Evolutionary conservation across 2,113 vertebrate species (phyloP), one percentile per base, ranked within the genome.

Genomic region (Lasiurus cinereus): DNA sequence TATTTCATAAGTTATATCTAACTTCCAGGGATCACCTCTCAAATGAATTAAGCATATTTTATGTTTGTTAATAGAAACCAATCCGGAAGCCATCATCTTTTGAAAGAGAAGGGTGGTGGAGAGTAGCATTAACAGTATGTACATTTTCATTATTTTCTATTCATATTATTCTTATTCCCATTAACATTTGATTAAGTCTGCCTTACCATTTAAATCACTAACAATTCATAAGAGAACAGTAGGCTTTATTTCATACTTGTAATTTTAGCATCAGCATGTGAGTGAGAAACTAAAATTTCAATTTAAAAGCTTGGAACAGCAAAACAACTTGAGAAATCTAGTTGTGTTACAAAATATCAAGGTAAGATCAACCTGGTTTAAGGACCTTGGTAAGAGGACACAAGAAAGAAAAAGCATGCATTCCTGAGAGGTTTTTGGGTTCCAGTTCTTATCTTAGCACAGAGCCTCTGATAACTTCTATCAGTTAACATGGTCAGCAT

Each of bases 71-170:
- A 91, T 95, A 97, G 66, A 98, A 97, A 89, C 76, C 91, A 96
- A 86, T 43, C 21, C 31, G 54, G 31, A 97, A 92, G 90, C n/a
- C 27, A 69, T 73, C 3, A 2, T 54, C 29, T 83, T 91, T 96
- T 70, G 78, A 96, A 87, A 98, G 98, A 94, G 98, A 98, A 74
- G 83, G 90, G n/a, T 98, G 98, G 98, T 98, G 98, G 98, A 97
- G 97, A 95, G 85, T 74, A 62, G 78, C 95, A 15, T 78, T 99
- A 86, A 98, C 96, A 97, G 98, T 98, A 98, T 90, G 98, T 92
- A 83, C 72, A 6, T 66, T 82, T 78, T 92, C 12, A 31, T 36
- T 69, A 50, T 80, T 22, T 83, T 13, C 54, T 46, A 24, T 96
- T 88, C 31, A 94, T 0, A 46, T 76, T 59, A 13, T 0, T 67